phyloP scores from a whole-genome alignment of 1,140 invertebrate genomes.

The Cotesia chilonis region DNA sequence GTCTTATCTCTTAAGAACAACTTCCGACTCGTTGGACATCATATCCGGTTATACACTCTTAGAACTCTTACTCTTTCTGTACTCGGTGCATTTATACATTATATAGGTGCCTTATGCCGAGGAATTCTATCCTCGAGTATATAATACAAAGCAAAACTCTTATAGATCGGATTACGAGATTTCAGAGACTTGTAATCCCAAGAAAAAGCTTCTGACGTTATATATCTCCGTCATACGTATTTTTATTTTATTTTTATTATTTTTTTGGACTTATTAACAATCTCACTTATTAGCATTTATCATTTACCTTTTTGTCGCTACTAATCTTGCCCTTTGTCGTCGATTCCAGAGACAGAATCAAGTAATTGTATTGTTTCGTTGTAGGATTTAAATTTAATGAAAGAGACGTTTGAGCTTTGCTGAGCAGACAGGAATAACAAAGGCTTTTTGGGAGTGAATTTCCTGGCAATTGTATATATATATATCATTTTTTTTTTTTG shows the following conservation, averaged over 20 bases:
- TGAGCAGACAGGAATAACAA: too few species aligned
- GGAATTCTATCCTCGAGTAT: conserved; percentile 1
- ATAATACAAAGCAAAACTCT: conserved; percentile 15
- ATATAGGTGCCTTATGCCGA: neutral
- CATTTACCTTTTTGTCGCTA: too few species aligned
- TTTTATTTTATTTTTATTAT: conserved; percentile 1
- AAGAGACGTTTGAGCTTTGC: too few species aligned
- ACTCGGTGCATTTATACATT: neutral
- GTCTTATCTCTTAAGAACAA: conserved; percentile 17
- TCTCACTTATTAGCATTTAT: too few species aligned
- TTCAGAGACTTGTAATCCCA: conserved; percentile 17
- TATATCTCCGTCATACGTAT: neutral
- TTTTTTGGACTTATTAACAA: too few species aligned
- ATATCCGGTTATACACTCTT: conserved; percentile 17
- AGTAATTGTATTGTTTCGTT: too few species aligned
- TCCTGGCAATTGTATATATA: too few species aligned
- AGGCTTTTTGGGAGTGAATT: too few species aligned
- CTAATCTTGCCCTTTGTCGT: too few species aligned
- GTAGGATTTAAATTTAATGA: too few species aligned
- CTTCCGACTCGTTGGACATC: conserved; percentile 26
- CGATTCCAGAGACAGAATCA: too few species aligned
- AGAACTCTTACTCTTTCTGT: neutral
- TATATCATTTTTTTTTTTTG: too few species aligned
- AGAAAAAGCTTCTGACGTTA: conserved; percentile 12
- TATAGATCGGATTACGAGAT: conserved; percentile 35